A percentile compares a stretch with the other conserved stretches of the same genome.
Evolutionary conservation across 2,797 vertebrate genomes (phyloP).

Genomic region (Enteromius thamalakanensis): DNA sequence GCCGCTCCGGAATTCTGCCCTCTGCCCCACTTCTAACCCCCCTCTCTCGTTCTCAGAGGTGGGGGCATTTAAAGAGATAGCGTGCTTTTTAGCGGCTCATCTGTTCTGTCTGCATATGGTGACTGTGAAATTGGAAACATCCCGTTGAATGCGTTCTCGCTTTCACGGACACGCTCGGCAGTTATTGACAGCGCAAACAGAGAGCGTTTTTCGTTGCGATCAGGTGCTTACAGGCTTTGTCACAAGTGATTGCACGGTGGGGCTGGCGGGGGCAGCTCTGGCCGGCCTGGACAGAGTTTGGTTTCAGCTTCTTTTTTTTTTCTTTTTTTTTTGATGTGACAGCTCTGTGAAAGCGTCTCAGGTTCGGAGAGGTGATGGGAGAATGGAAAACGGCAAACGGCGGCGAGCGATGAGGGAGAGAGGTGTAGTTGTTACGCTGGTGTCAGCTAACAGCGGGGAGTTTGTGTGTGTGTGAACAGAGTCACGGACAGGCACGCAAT

Average conservation of each 20-base stretch:
- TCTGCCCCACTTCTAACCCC: slow-evolving; percentile 75
- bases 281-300: slow-evolving; percentile 27
- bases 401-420: slow-evolving; percentile 34
- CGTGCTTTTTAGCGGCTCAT: slow-evolving; percentile 64
- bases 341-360: slow-evolving; percentile 41
- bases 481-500: slow-evolving; percentile 45
- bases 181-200: slow-evolving; percentile 45
- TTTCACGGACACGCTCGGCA: slow-evolving; percentile 63
- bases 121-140: slow-evolving; percentile 48
- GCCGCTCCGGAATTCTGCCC: slow-evolving; percentile 82
- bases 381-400: slow-evolving; percentile 51
- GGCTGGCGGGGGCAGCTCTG: slow-evolving; percentile 53
- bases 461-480: slow-evolving; percentile 37
- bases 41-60: slow-evolving; percentile 52
- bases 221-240: slow-evolving; percentile 60
- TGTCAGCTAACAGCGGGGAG: slow-evolving; percentile 58
- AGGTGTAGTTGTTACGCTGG: slow-evolving; percentile 51
- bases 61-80: slow-evolving; percentile 80
- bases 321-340: slow-evolving; percentile 9
- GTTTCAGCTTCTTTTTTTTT: slow-evolving; percentile 27
- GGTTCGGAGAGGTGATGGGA: slow-evolving; percentile 57
- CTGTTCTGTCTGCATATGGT: slow-evolving; percentile 58
- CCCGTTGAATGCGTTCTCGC: slow-evolving; percentile 27
- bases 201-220: slow-evolving; percentile 40
- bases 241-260: slow-evolving; percentile 61